Percentiles rank a stretch among this genome's conserved stretches.
Evolutionary conservation across 1,140 invertebrate genomes (phyloP).

Genomic region (Saxidomus purpurata): DNA sequence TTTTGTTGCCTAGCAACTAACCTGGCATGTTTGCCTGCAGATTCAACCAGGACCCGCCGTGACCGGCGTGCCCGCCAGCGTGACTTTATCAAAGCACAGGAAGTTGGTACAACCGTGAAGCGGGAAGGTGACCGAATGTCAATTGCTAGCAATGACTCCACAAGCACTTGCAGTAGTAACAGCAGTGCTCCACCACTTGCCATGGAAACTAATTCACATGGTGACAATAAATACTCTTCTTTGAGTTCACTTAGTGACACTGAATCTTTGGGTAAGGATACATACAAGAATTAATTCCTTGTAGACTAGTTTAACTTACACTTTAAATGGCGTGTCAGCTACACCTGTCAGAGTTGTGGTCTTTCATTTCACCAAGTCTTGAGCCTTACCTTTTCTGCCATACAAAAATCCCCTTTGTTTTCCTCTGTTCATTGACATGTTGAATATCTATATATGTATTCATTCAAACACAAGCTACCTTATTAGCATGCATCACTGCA

Average conservation of each 20-base stretch:
- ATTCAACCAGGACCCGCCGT: constrained; percentile 68
- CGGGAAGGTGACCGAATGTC: constrained; percentile 69
- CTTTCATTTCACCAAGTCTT: no score
- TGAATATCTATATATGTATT: no score
- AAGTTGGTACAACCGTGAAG: constrained; percentile 72
- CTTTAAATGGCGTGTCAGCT: no score
- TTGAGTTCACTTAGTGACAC: constrained; percentile 78
- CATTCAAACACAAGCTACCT: no score
- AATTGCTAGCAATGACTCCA: constrained; percentile 72
- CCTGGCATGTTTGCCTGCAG: constrained; percentile 75
- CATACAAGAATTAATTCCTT: background rate
- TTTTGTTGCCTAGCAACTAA: constrained; percentile 67
- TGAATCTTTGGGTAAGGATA: constrained; percentile 75
- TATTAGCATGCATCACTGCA: no score
- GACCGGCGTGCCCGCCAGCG: constrained; percentile 93
- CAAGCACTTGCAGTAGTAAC: constrained; percentile 74
- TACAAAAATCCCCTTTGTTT: no score
- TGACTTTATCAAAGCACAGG: constrained; percentile 93
- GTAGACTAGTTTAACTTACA: background rate
- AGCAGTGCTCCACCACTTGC: constrained; percentile 47
- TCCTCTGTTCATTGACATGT: no score
- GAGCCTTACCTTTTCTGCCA: no score
- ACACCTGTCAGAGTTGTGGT: no score
- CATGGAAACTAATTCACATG: constrained; percentile 54
- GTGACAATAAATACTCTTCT: constrained; percentile 70